These are phyloP conservation scores for Polydrusus cervinus DNA, from an alignment of 2,888 invertebrate genomes.

Conservation along the genomic window DNA sequence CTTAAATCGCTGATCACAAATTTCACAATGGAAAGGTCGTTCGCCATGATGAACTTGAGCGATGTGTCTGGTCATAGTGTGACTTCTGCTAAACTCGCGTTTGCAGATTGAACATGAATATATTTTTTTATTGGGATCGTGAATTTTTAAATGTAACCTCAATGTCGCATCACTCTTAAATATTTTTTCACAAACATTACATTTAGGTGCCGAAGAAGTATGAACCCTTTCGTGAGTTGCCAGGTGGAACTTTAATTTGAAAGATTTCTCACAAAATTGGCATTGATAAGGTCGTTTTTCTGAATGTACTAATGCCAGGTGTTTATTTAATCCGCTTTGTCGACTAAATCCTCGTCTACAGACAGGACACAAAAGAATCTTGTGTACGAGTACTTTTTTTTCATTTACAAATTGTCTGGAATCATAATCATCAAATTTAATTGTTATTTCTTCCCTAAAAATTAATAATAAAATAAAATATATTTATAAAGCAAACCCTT, in stretches of 20 bases:
- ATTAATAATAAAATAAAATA: too few species aligned
- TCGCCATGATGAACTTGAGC: constrained; percentile 56
- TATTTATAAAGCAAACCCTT: too few species aligned
- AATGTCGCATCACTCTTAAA: constrained; percentile 32
- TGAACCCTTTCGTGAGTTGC: background rate
- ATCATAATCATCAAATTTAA: too few species aligned
- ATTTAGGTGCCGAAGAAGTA: background rate
- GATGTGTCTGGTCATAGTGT: constrained; percentile 40
- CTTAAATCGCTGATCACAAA: constrained; percentile 57
- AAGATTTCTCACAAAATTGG: constrained; percentile 70
- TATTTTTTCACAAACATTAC: background rate
- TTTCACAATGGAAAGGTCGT: constrained; percentile 56
- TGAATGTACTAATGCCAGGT: constrained; percentile 66
- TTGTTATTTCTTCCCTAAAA: too few species aligned
- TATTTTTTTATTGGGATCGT: constrained; percentile 72
- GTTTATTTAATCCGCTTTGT: constrained; percentile 46
- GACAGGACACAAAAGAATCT: background rate
- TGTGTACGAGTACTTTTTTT: too few species aligned
- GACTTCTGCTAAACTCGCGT: constrained; percentile 7
- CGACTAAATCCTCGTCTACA: constrained; percentile 63
- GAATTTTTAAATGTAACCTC: constrained; percentile 62
- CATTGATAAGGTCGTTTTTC: constrained; percentile 68
- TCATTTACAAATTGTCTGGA: too few species aligned
- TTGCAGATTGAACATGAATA: constrained; percentile 56
- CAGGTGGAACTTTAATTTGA: constrained; percentile 59